A percentile compares a stretch with the other conserved stretches of the same genome.
Evolutionary conservation across 2,113 vertebrate genomes (phyloP).

Genomic region (Pithys albifrons): DNA sequence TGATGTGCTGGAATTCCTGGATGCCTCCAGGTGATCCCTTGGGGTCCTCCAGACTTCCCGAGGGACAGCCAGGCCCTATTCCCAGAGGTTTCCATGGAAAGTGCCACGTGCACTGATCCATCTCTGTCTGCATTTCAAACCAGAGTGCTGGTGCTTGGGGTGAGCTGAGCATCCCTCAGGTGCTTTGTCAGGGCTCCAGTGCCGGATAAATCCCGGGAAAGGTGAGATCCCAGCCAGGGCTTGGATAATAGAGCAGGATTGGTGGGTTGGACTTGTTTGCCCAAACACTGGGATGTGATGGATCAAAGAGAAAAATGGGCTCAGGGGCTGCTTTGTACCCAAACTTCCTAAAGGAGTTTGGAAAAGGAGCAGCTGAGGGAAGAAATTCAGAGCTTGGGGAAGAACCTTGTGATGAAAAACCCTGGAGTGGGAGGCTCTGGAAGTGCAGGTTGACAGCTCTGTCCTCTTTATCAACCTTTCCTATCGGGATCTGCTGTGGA

Average conservation of each 20-base stretch:
- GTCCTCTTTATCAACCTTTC: not conserved
- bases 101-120: not conserved
- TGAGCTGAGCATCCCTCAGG: not conserved
- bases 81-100: not conserved
- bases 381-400: not conserved
- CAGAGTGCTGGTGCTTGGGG: not conserved
- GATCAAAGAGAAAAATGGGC: not conserved
- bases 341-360: not conserved
- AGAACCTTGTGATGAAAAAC: not conserved
- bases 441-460: not conserved
- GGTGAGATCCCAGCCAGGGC: not conserved
- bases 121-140: not conserved
- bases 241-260: not conserved
- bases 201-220: conserved; percentile 31
- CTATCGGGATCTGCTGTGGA: not conserved
- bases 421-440: not conserved
- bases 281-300: not conserved
- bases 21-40: not conserved
- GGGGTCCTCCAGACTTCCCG: not conserved
- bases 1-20: not conserved
- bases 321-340: not conserved
- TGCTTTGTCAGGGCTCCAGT: not conserved
- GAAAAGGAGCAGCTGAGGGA: not conserved
- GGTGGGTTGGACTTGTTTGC: not conserved
- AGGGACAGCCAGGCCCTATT: not conserved